Evolutionary conservation across 2,797 vertebrate species (phyloP), one percentile per base, ranked within the genome.

Genomic region (Mus minutoides): DNA sequence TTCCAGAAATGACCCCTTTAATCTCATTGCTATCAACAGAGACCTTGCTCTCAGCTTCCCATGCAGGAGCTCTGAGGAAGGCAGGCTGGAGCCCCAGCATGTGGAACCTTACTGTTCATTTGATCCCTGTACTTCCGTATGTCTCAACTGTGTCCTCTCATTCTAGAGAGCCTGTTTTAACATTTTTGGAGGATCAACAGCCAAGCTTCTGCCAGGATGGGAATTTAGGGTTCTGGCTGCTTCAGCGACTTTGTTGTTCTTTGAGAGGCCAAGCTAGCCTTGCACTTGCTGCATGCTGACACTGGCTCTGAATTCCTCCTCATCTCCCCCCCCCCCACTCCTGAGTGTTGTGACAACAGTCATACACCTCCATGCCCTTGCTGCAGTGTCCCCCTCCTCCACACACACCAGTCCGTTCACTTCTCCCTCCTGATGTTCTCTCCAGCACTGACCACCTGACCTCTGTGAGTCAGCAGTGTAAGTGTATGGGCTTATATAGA

Each of bases 141-240:
- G 16, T 88, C 86, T 58, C 86, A 60, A 22, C 52, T 43, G 22
- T 71, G 52, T 75, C 13, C 21, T 58, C 69, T 60, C 52, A 58
- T 14, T 26, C 52, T 37, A 34, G 52, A 43, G 43, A 58, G 69
- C 69, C 52, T 43, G 86, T 34, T 60, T 60, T 88, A 88, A 56
- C 69, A 58, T 73, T 54, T 88, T 73, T 19, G 5, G 52, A 76
- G 69, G 26, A 58, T 60, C 52, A 75, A 43, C 26, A 0, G 21
- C 69, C 26, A 34, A 24, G 37, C 54, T 37, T 88, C 86, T 88
- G 37, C 29, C 37, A 76, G 67, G 54, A 88, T 76, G 86, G 86
- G 17, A 14, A 75, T 22, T 21, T 12, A 13, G 52, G 24, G 29
- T 88, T 88, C 17, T 40, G 43, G 46, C 9, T 21, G 85, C 34